A percentile compares a stretch with the other conserved stretches of the same genome.
Conservation (phyloP, 2,797 vertebrate species). For the Diplodus sargus region DNA sequence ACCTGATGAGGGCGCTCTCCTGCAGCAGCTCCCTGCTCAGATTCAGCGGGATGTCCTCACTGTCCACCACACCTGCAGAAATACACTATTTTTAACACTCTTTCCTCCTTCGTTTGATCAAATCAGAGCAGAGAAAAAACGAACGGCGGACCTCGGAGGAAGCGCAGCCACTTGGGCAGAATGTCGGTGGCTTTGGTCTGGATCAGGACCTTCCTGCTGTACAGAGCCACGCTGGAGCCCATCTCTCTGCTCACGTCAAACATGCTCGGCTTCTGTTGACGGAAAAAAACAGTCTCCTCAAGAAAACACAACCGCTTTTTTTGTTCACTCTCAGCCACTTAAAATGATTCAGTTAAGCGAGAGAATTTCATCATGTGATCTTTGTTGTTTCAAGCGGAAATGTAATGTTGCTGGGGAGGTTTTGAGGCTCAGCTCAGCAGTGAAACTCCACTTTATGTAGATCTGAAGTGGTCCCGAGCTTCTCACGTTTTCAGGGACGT, state of each 20-base stretch:
- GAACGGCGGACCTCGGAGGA: conserved; percentile 87
- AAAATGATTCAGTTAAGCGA: too few relatives aligned
- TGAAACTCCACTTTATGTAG: conserved; percentile 1
- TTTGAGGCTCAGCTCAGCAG: not conserved
- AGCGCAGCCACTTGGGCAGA: conserved; percentile 97
- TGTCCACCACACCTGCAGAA: conserved; percentile 94
- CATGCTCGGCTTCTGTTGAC: conserved; percentile 93
- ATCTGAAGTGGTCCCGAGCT: not conserved
- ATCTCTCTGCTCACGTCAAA: conserved; percentile 97
- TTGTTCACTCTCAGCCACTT: not conserved
- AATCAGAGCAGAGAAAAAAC: not conserved
- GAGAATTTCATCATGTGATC: too few relatives aligned
- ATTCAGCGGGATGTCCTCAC: conserved; percentile 97
- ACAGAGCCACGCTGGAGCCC: conserved; percentile 93
- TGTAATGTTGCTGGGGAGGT: not conserved
- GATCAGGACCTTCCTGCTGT: conserved; percentile 96
- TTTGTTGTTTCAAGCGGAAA: not conserved
- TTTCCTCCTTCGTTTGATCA: not conserved
- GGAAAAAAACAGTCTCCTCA: not conserved
- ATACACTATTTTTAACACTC: not conserved
- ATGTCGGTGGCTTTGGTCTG: conserved; percentile 95
- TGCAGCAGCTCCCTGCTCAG: conserved; percentile 97
- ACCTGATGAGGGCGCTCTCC: conserved; percentile 96
- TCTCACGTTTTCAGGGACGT: conserved; percentile 91
- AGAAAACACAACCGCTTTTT: too few relatives aligned